These are phyloP conservation scores for Lissocephala sabroskyi DNA, from an alignment of 2,888 invertebrate species.

Conservation along the genomic window DNA sequence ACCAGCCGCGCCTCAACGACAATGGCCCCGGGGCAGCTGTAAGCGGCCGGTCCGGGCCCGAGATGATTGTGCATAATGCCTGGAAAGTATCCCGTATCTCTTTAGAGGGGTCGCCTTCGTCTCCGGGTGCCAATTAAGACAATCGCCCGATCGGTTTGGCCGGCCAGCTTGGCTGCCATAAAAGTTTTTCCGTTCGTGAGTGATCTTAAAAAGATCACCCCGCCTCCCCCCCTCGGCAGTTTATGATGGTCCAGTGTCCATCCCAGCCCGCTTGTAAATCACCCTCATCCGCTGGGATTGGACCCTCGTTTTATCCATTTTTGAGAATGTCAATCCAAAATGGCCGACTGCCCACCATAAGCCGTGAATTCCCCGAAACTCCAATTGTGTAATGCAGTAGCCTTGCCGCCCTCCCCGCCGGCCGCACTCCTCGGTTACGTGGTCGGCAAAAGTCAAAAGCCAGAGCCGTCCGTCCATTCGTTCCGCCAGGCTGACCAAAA, in stretches of 20 bases:
- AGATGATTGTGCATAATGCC: conserved; percentile 46
- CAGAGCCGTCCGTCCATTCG: conserved; percentile 25
- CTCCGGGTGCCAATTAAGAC: conserved; percentile 60
- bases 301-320: conserved; percentile 37
- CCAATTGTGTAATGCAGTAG: conserved; percentile 57
- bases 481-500: conserved; percentile 28
- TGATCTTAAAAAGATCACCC: conserved; percentile 52
- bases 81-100: conserved; percentile 20
- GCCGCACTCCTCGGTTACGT: no score
- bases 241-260: conserved; percentile 31
- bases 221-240: conserved; percentile 13
- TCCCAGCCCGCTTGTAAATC: not conserved
- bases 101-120: conserved; percentile 37
- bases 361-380: conserved; percentile 52
- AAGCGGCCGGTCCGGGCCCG: conserved; percentile 41
- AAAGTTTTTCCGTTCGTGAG: conserved; percentile 54
- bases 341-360: conserved; percentile 38
- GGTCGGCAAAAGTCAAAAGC: conserved; percentile 54
- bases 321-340: conserved; percentile 49
- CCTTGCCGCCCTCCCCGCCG: conserved; percentile 16
- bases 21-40: conserved; percentile 52
- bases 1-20: conserved; percentile 23
- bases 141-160: conserved; percentile 7
- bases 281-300: not conserved
- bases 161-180: conserved; percentile 35